These are phyloP conservation scores for Chelmon rostratus DNA, from an alignment of 2,797 vertebrate species.

Conservation along the genomic window DNA sequence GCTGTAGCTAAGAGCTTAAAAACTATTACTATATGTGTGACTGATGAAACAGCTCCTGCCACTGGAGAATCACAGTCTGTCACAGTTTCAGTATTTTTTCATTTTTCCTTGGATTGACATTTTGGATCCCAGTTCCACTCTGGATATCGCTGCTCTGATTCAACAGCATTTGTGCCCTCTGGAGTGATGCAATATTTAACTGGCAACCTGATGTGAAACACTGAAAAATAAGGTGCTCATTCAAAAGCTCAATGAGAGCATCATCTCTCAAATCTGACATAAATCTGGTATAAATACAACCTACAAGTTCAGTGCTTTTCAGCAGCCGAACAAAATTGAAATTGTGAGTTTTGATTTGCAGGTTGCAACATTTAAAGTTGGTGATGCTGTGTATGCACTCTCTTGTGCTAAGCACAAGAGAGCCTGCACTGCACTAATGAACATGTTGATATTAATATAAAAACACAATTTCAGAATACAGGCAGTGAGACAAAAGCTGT, in stretches of 20 bases:
- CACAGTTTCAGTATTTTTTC: background rate
- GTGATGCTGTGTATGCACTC: background rate
- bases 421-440: background rate
- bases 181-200: background rate
- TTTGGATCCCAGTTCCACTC: conserved; percentile 4
- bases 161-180: background rate
- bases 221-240: background rate
- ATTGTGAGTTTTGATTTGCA: conserved; percentile 19
- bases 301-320: conserved; percentile 6
- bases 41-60: conserved; percentile 33
- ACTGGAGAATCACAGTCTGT: conserved; percentile 19
- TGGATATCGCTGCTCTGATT: conserved; percentile 15
- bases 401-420: background rate
- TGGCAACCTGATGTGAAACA: background rate
- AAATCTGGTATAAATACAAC: background rate
- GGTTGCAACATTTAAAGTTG: background rate
- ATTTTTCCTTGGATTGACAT: conserved; percentile 9
- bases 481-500: background rate
- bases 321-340: background rate
- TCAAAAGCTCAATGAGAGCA: background rate
- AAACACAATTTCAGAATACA: conserved; percentile 1
- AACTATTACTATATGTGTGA: conserved; percentile 17
- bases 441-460: background rate
- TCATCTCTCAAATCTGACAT: background rate
- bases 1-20: conserved; percentile 30